phyloP scores from a whole-genome alignment of 1,140 invertebrate species.

The Planococcus citri region DNA sequence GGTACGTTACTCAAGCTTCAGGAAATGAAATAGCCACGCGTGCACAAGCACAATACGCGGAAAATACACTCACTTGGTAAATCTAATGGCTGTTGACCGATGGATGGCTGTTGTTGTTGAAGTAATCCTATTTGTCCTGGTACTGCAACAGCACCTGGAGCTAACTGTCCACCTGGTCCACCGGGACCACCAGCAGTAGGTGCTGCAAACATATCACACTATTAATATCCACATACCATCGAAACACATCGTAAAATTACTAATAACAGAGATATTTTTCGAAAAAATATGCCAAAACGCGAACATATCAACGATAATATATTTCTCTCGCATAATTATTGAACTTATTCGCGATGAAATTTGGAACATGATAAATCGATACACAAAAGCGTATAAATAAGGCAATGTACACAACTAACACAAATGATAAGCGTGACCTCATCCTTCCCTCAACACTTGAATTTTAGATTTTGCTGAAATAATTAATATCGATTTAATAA shows the following conservation, averaged over 20 bases:
- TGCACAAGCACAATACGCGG: not conserved
- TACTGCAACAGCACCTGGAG: conserved; percentile 34
- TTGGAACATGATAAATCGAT: not conserved
- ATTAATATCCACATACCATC: not conserved
- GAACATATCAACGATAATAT: not conserved
- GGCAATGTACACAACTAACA: not conserved
- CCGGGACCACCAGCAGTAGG: conserved; percentile 33
- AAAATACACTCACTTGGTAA: conserved; percentile 34
- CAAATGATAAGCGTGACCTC: not conserved
- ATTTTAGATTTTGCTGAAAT: not conserved
- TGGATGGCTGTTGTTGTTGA: conserved; percentile 31
- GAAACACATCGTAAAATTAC: not conserved
- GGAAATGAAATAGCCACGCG: not conserved
- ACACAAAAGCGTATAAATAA: not conserved
- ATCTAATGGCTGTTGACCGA: conserved; percentile 34
- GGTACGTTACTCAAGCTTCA: not conserved
- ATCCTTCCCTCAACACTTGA: too few relatives aligned
- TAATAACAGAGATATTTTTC: too few relatives aligned
- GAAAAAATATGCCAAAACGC: too few relatives aligned
- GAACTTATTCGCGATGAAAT: not conserved
- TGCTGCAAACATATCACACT: conserved; percentile 26
- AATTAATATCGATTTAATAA: not conserved
- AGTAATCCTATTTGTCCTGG: conserved; percentile 32
- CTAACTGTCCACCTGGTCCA: conserved; percentile 32
- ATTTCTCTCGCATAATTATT: not conserved